A percentile compares a stretch with the other conserved stretches of the same genome.
phyloP scores from a whole-genome alignment of 1,140 invertebrate species.

The Cecropterus lyciades region DNA sequence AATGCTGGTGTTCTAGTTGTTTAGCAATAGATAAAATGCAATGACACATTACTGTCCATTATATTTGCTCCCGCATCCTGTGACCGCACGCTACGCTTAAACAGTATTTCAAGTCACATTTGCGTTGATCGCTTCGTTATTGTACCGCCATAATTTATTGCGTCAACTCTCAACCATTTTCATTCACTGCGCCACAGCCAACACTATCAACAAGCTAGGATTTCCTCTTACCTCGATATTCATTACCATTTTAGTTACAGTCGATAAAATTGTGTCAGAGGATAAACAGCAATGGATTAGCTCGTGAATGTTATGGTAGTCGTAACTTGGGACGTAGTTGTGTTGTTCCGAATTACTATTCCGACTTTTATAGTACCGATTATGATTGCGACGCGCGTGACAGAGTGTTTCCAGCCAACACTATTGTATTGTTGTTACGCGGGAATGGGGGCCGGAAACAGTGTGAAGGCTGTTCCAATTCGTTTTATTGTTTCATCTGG shows the following conservation, averaged over 20 bases:
- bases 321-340: constrained; percentile 5
- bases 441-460: constrained; percentile 20
- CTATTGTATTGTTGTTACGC: constrained; percentile 31
- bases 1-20: too few relatives aligned
- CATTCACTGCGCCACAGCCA: constrained; percentile 11
- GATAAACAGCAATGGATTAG: background rate
- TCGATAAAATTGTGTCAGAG: background rate
- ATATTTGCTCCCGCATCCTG: constrained; percentile 21
- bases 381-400: constrained; percentile 31
- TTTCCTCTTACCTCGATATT: background rate
- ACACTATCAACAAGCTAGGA: background rate
- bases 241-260: constrained; percentile 3
- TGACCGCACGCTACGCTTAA: constrained; percentile 30
- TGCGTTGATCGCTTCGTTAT: constrained; percentile 33
- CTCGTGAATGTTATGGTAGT: background rate
- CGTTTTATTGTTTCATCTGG: constrained; percentile 36
- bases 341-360: constrained; percentile 28
- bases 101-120: constrained; percentile 34
- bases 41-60: background rate
- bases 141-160: constrained; percentile 32
- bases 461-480: constrained; percentile 29
- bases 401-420: constrained; percentile 30
- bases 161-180: constrained; percentile 29
- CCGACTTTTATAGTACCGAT: constrained; percentile 28
- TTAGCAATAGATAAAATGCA: too few relatives aligned